Evolutionary conservation across 2,113 vertebrate genomes (phyloP), one percentile per base, ranked within the genome.

Genomic region (Phrynocephalus versicolor): DNA sequence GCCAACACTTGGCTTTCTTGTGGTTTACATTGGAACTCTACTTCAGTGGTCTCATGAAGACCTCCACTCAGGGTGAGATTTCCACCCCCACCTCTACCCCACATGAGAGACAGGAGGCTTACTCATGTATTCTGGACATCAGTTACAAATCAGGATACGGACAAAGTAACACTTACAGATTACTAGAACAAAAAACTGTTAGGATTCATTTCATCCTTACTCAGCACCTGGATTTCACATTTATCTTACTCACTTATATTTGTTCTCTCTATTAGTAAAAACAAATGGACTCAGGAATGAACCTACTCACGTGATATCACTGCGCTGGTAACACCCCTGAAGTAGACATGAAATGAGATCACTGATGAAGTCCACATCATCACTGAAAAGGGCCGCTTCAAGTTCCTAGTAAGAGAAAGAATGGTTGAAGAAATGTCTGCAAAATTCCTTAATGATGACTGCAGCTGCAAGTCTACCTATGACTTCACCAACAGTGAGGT

Each of bases 271-370:
- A 81, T 51, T 74, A 80, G 37, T 84, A 90, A 84, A 88, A 93
- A 88, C 0, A 60, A 60, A 81, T 83, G 58, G 55, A 58, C 85
- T 51, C 39, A 0, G 75, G 75, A 89, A 72, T 0, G 69, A 86
- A 67, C 88, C 88, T 89, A 98, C 99, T 98, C 95, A 99, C 99
- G 97, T 99, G 94, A 99, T 99, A 90, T 99, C 99, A 41, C 95
- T 97, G 82, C 98, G 97, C 92, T 99, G 99, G 92, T 99, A 99
- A 89, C 99, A 99, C 95, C 99, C 98, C 95, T 99, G 98, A 90
- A 99, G 96, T 78, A 99, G 96, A 93, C 97, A 98, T 92, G 98
- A 96, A 67, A 99, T 95, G 79, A 99, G 97, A 88, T 99, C 98
- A 2, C 97, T 97, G 78, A 99, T 98, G 94, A 99, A 99, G 84